Percentiles rank a stretch among this genome's conserved stretches.
Conservation (phyloP, 2,113 vertebrate genomes). For the Dolichotis patagonum region DNA sequence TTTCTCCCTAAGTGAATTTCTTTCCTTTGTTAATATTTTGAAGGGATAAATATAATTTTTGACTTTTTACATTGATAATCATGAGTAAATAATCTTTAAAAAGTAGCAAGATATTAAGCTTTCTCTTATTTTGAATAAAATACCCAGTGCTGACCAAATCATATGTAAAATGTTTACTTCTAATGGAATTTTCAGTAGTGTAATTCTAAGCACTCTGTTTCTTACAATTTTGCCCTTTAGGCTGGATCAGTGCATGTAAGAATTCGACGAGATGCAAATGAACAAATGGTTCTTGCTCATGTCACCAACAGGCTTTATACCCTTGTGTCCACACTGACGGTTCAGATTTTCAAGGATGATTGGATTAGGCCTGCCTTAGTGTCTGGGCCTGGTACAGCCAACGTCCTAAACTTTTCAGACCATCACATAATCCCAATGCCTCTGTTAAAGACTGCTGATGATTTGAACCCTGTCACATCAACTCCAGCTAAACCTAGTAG, state of each 20-base stretch:
- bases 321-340: conserved; percentile 94
- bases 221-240: conserved; percentile 83
- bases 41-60: conserved; percentile 38
- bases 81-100: conserved; percentile 31
- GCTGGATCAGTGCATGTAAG: conserved; percentile 97
- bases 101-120: neutral
- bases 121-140: conserved; percentile 59
- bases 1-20: neutral
- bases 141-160: neutral
- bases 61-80: neutral
- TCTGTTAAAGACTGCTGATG: conserved; percentile 83
- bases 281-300: conserved; percentile 98
- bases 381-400: conserved; percentile 87
- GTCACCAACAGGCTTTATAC: conserved; percentile 95
- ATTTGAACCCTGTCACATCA: conserved; percentile 91
- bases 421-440: conserved; percentile 88
- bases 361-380: conserved; percentile 94
- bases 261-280: conserved; percentile 97
- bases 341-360: conserved; percentile 99
- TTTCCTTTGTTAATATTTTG: neutral
- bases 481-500: conserved; percentile 94
- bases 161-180: conserved; percentile 27
- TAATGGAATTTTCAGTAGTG: conserved; percentile 12
- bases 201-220: conserved; percentile 56
- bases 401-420: conserved; percentile 89